phyloP scores from a whole-genome alignment of 2,797 vertebrate species.

The Tarsius wallacei region DNA sequence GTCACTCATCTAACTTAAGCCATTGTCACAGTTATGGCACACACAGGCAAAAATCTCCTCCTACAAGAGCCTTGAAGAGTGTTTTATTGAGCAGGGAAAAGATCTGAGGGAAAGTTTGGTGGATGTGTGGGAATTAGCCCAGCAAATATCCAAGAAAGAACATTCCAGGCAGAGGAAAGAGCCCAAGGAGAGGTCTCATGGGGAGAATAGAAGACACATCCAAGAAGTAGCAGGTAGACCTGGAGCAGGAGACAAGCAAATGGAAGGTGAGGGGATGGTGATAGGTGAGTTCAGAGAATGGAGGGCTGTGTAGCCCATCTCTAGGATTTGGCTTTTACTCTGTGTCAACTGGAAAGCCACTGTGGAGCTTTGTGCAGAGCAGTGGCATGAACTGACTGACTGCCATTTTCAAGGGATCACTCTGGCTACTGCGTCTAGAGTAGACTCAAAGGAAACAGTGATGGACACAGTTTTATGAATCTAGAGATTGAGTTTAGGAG shows the following conservation, averaged over 20 bases:
- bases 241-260: neutral
- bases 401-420: neutral
- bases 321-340: neutral
- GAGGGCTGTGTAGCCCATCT: neutral
- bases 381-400: neutral
- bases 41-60: too few species aligned
- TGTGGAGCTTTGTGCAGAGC: neutral
- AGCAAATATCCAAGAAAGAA: neutral
- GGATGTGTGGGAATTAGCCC: neutral
- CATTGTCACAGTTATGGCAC: too few species aligned
- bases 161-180: neutral
- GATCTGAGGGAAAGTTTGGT: neutral
- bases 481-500: neutral
- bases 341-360: neutral
- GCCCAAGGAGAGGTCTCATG: neutral
- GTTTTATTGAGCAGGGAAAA: neutral
- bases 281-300: neutral
- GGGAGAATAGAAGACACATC: too few species aligned
- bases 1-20: too few species aligned
- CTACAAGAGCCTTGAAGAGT: too few species aligned
- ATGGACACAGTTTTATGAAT: neutral
- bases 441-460: neutral
- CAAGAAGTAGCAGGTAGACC: neutral
- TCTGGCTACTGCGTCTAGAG: neutral
- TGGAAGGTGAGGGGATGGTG: accelerated